These are phyloP conservation scores for Phalacrocorax carbo DNA, from an alignment of 2,113 vertebrate genomes.

Conservation along the genomic window DNA sequence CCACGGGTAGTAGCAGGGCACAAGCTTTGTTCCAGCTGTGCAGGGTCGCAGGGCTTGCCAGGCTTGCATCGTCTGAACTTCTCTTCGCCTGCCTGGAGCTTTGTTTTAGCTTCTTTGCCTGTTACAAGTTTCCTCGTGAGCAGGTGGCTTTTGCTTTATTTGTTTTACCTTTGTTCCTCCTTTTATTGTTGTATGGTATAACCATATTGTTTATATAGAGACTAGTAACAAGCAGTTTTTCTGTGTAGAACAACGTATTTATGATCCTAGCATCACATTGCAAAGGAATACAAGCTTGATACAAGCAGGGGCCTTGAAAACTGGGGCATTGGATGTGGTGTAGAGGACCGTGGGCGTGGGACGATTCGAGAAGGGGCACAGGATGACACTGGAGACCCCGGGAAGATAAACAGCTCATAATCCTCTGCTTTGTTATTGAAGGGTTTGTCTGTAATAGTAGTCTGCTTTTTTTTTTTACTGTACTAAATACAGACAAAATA, in stretches of 20 bases:
- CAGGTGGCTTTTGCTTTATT: not conserved
- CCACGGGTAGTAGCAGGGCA: not conserved
- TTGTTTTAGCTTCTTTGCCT: not conserved
- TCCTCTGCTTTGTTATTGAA: not conserved
- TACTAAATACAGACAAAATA: not conserved
- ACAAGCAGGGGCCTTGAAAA: not conserved
- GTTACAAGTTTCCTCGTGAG: not conserved
- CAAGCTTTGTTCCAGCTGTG: not conserved
- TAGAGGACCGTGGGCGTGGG: not conserved
- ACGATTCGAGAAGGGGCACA: not conserved
- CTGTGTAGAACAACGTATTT: not conserved
- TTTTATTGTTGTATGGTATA: not conserved
- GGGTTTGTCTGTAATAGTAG: not conserved
- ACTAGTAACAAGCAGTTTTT: not conserved
- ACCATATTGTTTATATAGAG: not conserved
- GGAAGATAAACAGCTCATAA: not conserved
- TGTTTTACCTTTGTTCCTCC: not conserved
- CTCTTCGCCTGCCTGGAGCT: not conserved
- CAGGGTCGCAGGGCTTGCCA: not conserved
- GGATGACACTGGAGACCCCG: not conserved
- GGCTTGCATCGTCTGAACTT: not conserved
- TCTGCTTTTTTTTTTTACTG: not conserved
- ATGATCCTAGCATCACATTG: accelerated
- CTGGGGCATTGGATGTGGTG: not conserved
- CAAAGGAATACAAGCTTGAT: not conserved